phyloP scores from a whole-genome alignment of 2,113 vertebrate genomes.

The Apeltes quadracus region DNA sequence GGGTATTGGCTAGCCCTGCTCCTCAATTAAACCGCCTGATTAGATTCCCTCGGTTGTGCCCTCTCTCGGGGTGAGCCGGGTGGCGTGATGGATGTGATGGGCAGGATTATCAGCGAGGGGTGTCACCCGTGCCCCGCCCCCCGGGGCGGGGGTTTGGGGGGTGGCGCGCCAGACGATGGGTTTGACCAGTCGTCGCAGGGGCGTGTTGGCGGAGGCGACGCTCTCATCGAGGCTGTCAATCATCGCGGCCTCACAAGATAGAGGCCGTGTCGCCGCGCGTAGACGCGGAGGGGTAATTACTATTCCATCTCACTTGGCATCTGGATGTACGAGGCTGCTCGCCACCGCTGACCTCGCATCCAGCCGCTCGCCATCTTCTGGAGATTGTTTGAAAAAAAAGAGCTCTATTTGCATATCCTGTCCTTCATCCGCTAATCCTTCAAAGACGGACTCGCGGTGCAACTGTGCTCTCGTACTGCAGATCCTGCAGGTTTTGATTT shows the following conservation, averaged over 20 bases:
- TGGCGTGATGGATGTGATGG: constrained; percentile 80
- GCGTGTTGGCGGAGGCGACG: constrained; percentile 63
- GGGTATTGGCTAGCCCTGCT: constrained; percentile 69
- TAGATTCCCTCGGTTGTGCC: constrained; percentile 81
- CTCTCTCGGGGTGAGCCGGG: constrained; percentile 74
- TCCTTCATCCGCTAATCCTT: constrained; percentile 71
- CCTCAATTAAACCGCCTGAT: constrained; percentile 85
- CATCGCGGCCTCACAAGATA: constrained; percentile 73
- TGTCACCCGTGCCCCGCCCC: constrained; percentile 70
- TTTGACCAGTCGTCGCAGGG: constrained; percentile 69
- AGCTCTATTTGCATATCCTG: constrained; percentile 73
- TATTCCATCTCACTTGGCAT: constrained; percentile 76
- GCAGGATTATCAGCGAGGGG: constrained; percentile 72
- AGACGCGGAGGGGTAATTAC: constrained; percentile 76
- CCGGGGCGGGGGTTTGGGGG: background rate
- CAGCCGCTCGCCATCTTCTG: constrained; percentile 62
- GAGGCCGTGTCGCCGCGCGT: constrained; percentile 57
- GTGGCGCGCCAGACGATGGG: constrained; percentile 65
- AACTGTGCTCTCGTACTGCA: constrained; percentile 8
- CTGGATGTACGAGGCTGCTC: constrained; percentile 72
- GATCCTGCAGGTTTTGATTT: constrained; percentile 26
- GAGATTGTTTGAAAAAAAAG: constrained; percentile 74
- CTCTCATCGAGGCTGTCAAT: constrained; percentile 83
- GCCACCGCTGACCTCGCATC: constrained; percentile 67
- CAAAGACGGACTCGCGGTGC: constrained; percentile 23